Conservation (phyloP, 2,888 invertebrate species). For the Sthenelais limicola region DNA sequence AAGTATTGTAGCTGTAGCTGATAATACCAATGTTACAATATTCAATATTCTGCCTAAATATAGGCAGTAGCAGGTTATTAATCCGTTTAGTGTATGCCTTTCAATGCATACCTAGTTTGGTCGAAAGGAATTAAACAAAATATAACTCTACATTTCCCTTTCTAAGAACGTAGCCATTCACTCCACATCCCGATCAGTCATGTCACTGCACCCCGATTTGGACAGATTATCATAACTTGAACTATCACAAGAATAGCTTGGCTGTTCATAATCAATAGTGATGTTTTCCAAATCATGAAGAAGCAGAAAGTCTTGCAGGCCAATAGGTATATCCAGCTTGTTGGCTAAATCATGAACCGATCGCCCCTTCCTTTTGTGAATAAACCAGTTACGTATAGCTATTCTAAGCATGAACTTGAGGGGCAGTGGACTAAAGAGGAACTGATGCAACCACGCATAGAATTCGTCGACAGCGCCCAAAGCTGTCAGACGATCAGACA, state of each 20-base stretch:
- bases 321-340: neutral
- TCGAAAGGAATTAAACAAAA: no score
- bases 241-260: slow-evolving; percentile 29
- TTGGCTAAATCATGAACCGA: neutral
- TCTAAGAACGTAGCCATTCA: no score
- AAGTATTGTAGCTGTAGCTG: no score
- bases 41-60: no score
- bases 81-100: no score
- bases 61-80: no score
- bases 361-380: neutral
- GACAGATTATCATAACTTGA: slow-evolving; percentile 32
- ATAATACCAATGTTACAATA: no score
- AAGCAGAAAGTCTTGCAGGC: slow-evolving; percentile 1
- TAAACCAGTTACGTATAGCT: neutral
- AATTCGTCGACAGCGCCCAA: slow-evolving; percentile 18
- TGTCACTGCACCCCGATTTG: slow-evolving; percentile 1
- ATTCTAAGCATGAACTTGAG: neutral
- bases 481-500: slow-evolving; percentile 17
- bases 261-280: slow-evolving; percentile 10
- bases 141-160: no score
- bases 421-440: slow-evolving; percentile 16
- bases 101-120: no score
- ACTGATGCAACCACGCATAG: slow-evolving; percentile 12
- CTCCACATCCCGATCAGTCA: slow-evolving; percentile 17
- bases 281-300: neutral